Conservation (phyloP, 2,113 vertebrate species). For the Phyllostomus discolor region DNA sequence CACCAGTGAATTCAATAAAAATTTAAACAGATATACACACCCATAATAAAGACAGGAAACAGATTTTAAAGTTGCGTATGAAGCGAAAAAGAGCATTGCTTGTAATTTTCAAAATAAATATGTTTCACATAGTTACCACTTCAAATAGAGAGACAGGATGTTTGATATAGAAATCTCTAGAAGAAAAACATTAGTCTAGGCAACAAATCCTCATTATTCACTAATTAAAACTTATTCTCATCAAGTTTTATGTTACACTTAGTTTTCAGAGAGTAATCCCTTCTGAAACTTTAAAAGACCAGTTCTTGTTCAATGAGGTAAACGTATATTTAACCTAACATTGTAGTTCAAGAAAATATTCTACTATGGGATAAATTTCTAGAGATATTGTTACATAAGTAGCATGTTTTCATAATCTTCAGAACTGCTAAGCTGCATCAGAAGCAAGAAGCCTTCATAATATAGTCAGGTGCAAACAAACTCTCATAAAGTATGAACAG, state of each 20-base stretch:
- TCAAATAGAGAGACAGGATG: background rate
- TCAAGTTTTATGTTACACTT: background rate
- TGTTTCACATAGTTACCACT: background rate
- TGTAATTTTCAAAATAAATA: background rate
- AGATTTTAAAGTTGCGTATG: background rate
- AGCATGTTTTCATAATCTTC: background rate
- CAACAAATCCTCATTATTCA: background rate
- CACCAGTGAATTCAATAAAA: background rate
- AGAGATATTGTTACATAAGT: background rate
- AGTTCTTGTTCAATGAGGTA: background rate
- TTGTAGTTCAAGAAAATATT: background rate
- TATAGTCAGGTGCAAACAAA: background rate
- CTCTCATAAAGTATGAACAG: background rate
- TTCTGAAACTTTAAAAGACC: background rate
- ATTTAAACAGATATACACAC: background rate
- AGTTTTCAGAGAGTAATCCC: background rate
- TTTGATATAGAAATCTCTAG: background rate
- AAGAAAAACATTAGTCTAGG: background rate
- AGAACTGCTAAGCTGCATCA: background rate
- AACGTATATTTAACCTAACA: background rate
- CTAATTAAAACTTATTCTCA: background rate
- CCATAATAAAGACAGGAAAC: background rate
- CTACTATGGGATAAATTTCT: background rate
- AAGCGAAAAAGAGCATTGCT: background rate
- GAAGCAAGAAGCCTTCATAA: background rate